Evolutionary conservation across 1,140 invertebrate species (phyloP).

Genomic region (Drosophila kanapiae): DNA sequence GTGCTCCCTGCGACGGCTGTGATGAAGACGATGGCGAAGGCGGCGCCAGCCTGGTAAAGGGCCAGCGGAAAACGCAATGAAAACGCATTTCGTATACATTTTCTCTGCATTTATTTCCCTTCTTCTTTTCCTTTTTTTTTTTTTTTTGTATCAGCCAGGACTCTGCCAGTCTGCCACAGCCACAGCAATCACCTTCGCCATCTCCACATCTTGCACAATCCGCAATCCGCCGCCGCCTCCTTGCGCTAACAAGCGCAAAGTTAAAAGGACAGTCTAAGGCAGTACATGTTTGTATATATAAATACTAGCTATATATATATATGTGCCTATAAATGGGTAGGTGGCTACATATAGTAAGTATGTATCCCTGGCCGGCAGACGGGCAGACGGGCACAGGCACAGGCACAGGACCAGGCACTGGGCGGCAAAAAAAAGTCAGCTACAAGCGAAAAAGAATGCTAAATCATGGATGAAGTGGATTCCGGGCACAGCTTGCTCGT

Average conservation of each 20-base stretch:
- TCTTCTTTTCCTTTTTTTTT: background rate
- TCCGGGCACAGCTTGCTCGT: constrained; percentile 40
- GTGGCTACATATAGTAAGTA: constrained; percentile 32
- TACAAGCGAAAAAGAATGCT: constrained; percentile 68
- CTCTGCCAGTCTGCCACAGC: constrained; percentile 15
- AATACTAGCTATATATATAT: constrained; percentile 25
- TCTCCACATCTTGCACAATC: background rate
- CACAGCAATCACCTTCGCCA: constrained; percentile 23
- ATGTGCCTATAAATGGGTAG: constrained; percentile 14
- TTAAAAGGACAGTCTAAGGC: constrained; percentile 69
- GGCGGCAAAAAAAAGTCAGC: constrained; percentile 34
- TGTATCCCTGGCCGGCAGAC: constrained; percentile 12
- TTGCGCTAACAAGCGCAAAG: constrained; percentile 66
- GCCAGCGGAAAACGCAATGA: constrained; percentile 54
- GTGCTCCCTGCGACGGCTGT: constrained; percentile 11
- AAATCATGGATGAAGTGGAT: constrained; percentile 72
- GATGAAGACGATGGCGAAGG: constrained; percentile 6
- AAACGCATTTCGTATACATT: constrained; percentile 67
- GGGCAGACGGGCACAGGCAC: background rate
- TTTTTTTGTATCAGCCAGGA: constrained; percentile 1
- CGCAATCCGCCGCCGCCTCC: background rate
- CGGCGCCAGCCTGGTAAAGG: constrained; percentile 13
- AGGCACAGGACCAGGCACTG: constrained; percentile 15
- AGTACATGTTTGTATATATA: constrained; percentile 46
- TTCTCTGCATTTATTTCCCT: constrained; percentile 37